Conservation (phyloP, 2,888 invertebrate species). For the Meiosimyza decipiens region DNA sequence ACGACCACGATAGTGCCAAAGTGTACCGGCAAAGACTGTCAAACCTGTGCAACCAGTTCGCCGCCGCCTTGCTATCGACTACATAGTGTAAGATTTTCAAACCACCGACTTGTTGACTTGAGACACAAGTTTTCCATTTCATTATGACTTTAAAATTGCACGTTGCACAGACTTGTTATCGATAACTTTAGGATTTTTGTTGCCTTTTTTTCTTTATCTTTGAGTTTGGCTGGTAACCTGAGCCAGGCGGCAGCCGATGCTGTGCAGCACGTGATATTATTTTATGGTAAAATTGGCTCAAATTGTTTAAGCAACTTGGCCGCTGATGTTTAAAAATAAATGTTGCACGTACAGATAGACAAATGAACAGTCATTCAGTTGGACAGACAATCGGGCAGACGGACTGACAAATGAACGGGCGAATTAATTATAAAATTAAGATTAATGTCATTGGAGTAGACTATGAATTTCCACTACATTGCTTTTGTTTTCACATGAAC, state of each 20-base stretch:
- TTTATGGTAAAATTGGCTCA: conserved; percentile 14
- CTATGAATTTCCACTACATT: not conserved
- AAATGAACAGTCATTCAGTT: conserved; percentile 17
- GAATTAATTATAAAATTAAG: conserved; percentile 28
- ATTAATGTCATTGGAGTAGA: conserved; percentile 24
- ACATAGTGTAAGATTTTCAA: too few relatives aligned
- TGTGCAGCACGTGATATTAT: conserved; percentile 29
- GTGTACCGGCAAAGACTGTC: conserved; percentile 1
- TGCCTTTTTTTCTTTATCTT: not conserved
- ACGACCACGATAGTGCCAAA: conserved; percentile 5
- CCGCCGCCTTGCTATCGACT: not conserved
- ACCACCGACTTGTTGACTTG: conserved; percentile 29
- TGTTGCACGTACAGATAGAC: not conserved
- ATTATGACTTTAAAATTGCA: conserved; percentile 49
- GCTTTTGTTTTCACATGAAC: not conserved
- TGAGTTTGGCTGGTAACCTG: conserved; percentile 13
- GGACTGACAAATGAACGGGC: conserved; percentile 15
- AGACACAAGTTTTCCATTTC: conserved; percentile 56
- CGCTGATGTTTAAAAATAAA: conserved; percentile 28
- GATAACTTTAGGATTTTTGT: conserved; percentile 47
- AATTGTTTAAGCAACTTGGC: not conserved
- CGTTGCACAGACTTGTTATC: conserved; percentile 57
- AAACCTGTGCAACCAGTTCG: conserved; percentile 40
- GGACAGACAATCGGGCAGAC: conserved; percentile 38
- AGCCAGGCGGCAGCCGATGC: not conserved